Base-by-base conservation (phyloP, 2,113 vertebrate genomes). In the Phylloscopus trochiloides region DNA sequence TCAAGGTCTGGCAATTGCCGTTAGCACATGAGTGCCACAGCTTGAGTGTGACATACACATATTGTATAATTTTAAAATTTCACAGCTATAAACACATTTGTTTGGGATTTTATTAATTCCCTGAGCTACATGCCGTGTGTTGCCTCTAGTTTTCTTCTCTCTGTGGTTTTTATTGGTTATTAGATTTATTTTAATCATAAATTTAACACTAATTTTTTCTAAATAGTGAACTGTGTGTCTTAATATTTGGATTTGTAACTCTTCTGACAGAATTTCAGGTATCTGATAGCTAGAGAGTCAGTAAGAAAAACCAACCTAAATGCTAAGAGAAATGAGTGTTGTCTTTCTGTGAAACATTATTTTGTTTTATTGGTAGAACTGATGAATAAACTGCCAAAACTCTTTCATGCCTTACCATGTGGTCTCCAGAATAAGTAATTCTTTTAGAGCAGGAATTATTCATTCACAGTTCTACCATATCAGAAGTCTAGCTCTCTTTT, bases 351-450 rank as follows among this genome's bases (percentile, higher is more conserved):
- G 75, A 92, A 95, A 80, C 31, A 38, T 62, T 83, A 7, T 83
- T 65, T 96, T 75, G 31, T 83, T 95, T 76, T 88, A 31, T 74
- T 89, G 72, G 76, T 79, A 76, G n/a, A 81, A 81, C 55, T 61
- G 76, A 94, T 54, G 57, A 93, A 94, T 86, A 88, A 86, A 81
- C 79, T 92, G 89, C 88, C 58, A 80, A 79, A 95, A 96, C 59
- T 86, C 36, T 88, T 86, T 84, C 71, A 63, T 89, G 87, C 54
- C 57, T 92, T 95, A 80, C 89, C 80, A 86, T 96, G 86, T 88
- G 72, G 61, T 70, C 87, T 58, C 40, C 55, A 83, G 59, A 92
- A 62, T 79, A 92, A 90, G 34, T 48, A 50, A 88, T 80, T 88
- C 17, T 65, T 43, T 66, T 47, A 52, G 19, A 70, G 12, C 3